Percentiles rank a stretch among this genome's conserved stretches.
Conservation (phyloP, 2,113 vertebrate genomes). For the Periophthalmodon schlosseri region DNA sequence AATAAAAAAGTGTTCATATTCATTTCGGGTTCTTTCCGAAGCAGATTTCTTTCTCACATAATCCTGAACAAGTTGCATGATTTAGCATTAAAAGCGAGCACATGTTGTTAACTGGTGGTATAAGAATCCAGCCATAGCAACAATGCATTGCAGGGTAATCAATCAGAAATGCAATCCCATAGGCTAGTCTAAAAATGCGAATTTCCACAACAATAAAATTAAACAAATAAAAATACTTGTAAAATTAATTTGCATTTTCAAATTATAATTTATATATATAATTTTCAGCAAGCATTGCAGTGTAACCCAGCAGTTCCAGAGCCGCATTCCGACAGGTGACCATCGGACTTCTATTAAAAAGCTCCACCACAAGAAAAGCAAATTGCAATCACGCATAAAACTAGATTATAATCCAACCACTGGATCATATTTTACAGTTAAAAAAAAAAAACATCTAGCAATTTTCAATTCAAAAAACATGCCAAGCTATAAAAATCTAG, state of each 20-base stretch:
- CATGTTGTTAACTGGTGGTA: background rate
- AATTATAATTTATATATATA: background rate
- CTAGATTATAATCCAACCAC: constrained; percentile 33
- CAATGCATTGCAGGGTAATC: background rate
- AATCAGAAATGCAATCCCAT: background rate
- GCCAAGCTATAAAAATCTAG: constrained; percentile 10
- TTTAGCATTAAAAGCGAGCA: background rate
- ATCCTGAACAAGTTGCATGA: background rate
- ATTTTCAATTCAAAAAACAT: constrained; percentile 36
- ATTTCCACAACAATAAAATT: background rate
- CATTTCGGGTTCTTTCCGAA: background rate
- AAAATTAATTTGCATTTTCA: background rate
- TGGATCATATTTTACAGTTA: constrained; percentile 10
- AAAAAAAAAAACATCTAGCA: constrained; percentile 3
- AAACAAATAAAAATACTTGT: background rate
- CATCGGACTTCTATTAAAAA: background rate
- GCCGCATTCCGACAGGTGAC: constrained; percentile 65
- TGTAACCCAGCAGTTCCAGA: constrained; percentile 32
- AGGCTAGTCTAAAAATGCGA: background rate
- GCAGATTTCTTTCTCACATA: background rate
- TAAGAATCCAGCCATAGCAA: background rate
- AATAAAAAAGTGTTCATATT: background rate
- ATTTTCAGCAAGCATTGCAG: constrained; percentile 10
- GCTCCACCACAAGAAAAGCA: constrained; percentile 7
- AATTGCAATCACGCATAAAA: background rate